These are phyloP conservation scores for Sesia apiformis DNA, from an alignment of 2,888 invertebrate species.

Conservation along the genomic window DNA sequence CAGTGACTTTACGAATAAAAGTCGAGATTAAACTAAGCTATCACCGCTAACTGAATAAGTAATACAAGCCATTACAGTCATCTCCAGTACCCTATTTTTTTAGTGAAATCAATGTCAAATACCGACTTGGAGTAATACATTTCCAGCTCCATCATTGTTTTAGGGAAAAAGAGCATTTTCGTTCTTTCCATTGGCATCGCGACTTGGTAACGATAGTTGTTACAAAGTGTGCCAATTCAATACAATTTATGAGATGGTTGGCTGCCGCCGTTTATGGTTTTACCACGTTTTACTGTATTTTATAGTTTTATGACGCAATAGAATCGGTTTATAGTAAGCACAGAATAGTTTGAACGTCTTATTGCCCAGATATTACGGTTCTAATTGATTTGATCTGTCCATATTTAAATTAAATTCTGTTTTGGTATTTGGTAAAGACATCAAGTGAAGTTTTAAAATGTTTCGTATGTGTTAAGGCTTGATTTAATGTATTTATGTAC, in stretches of 20 bases:
- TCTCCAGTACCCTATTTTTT: too few relatives aligned
- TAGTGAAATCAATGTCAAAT: too few relatives aligned
- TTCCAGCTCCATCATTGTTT: slow-evolving; percentile 6
- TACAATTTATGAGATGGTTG: slow-evolving; percentile 54
- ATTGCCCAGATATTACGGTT: neutral
- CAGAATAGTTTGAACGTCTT: slow-evolving; percentile 8
- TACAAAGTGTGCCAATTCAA: slow-evolving; percentile 58
- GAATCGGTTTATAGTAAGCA: slow-evolving; percentile 52
- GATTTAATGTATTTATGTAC: too few relatives aligned
- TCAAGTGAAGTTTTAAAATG: too few relatives aligned
- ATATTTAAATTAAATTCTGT: neutral
- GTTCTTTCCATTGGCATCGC: slow-evolving; percentile 8
- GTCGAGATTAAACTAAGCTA: too few relatives aligned
- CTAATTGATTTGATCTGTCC: neutral
- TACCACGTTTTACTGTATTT: slow-evolving; percentile 51
- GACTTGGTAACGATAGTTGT: slow-evolving; percentile 35
- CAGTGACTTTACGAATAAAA: too few relatives aligned
- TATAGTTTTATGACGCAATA: slow-evolving; percentile 61
- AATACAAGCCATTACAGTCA: too few relatives aligned
- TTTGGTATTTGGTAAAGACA: too few relatives aligned
- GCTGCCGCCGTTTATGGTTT: slow-evolving; percentile 65
- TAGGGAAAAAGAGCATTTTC: slow-evolving; percentile 3
- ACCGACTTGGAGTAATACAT: neutral
- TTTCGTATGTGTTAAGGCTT: too few relatives aligned
- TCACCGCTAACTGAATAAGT: too few relatives aligned